A percentile compares a stretch with the other conserved stretches of the same genome.
Conservation (phyloP, 2,888 invertebrate genomes). For the Dimorphilus gyrociliatus region DNA sequence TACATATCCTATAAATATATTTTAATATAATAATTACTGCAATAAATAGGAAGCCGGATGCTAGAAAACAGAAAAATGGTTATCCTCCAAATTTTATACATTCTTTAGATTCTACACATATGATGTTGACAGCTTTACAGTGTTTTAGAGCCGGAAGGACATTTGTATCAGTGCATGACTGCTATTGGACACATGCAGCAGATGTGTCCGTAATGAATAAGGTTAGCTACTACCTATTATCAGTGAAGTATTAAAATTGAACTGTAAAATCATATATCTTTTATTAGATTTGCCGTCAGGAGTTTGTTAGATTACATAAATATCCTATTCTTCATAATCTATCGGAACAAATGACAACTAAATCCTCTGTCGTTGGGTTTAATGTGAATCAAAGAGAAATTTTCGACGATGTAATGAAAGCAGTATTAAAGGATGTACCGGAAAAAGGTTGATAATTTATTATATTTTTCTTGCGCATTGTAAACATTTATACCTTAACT, state of each 20-base stretch:
- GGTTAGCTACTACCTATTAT: conserved; percentile 41
- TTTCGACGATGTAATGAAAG: too few relatives aligned
- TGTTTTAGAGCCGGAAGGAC: conserved; percentile 58
- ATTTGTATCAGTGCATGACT: conserved; percentile 95
- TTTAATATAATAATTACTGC: not conserved
- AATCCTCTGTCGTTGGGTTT: too few relatives aligned
- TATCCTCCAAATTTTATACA: conserved; percentile 99
- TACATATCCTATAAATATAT: not conserved
- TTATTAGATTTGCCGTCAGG: conserved; percentile 74
- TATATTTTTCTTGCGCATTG: too few relatives aligned
- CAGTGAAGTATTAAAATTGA: conserved; percentile 3
- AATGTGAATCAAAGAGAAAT: too few relatives aligned
- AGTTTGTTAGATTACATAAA: conserved; percentile 87
- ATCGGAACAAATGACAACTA: conserved; percentile 56
- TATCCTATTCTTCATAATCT: conserved; percentile 76
- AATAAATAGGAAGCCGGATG: conserved; percentile 27
- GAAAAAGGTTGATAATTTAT: too few relatives aligned
- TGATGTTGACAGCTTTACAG: conserved; percentile 92
- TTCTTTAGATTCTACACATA: conserved; percentile 92
- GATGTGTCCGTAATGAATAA: conserved; percentile 72
- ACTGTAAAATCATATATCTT: conserved; percentile 10
- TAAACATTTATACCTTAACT: too few relatives aligned
- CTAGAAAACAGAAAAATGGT: conserved; percentile 53
- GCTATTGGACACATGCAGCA: conserved; percentile 93
- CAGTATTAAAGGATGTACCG: too few relatives aligned